Conservation (phyloP, 2,888 invertebrate species). For the Tetragonula carbonaria region DNA sequence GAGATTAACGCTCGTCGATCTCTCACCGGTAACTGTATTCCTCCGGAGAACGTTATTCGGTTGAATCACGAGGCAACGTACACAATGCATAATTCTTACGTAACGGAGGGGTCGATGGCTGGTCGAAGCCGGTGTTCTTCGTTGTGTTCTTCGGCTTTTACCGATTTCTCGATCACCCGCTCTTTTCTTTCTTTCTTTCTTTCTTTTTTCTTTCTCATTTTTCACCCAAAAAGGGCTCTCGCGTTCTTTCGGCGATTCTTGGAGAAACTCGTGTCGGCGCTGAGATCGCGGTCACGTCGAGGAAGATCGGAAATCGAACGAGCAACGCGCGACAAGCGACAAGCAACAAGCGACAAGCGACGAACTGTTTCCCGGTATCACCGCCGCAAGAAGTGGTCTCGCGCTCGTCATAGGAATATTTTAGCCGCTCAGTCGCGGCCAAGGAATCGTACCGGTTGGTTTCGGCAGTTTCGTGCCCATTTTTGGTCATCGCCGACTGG, state of each 20-base stretch:
- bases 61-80: slow-evolving; percentile 21
- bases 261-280: no score
- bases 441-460: slow-evolving; percentile 51
- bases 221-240: no score
- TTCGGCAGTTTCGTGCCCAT: slow-evolving; percentile 59
- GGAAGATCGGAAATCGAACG: slow-evolving; percentile 6
- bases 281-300: no score
- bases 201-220: no score
- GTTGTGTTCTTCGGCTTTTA: no score
- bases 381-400: slow-evolving; percentile 52
- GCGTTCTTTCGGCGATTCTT: no score
- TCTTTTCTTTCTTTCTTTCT: no score
- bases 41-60: slow-evolving; percentile 1
- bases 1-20: slow-evolving; percentile 18
- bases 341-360: slow-evolving; percentile 40
- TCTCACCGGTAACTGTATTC: slow-evolving; percentile 12
- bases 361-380: slow-evolving; percentile 50
- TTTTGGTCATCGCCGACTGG: slow-evolving; percentile 39
- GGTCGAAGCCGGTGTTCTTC: slow-evolving; percentile 37
- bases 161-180: no score
- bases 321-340: neutral
- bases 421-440: slow-evolving; percentile 34
- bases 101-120: slow-evolving; percentile 60
- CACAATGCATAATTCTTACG: slow-evolving; percentile 62
- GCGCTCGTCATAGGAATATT: slow-evolving; percentile 52